Evolutionary conservation across 2,888 invertebrate genomes (phyloP).

Genomic region (Heliconius charithonia): DNA sequence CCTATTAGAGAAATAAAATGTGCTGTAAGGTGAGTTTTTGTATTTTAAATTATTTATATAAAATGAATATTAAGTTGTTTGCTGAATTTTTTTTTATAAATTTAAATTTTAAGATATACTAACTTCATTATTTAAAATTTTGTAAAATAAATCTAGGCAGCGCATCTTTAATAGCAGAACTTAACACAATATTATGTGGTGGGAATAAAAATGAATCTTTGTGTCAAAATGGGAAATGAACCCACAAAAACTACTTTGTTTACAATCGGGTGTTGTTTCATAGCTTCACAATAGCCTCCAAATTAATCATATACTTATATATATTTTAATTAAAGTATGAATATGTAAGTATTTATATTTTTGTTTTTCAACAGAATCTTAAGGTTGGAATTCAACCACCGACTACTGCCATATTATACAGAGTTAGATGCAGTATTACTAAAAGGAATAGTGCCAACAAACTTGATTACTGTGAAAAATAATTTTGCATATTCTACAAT

Average conservation of each 20-base stretch:
- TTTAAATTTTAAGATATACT: not conserved
- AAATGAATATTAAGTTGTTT: not conserved
- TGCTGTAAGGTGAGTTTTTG: slow-evolving; percentile 63
- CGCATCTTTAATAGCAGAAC: too few relatives aligned
- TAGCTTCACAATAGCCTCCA: too few relatives aligned
- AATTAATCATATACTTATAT: too few relatives aligned
- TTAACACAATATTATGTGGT: too few relatives aligned
- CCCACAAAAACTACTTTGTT: too few relatives aligned
- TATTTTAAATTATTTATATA: not conserved
- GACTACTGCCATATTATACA: slow-evolving; percentile 91
- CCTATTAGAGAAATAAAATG: slow-evolving; percentile 83
- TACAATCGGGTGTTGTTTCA: too few relatives aligned
- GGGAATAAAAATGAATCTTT: too few relatives aligned
- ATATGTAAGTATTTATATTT: slow-evolving; percentile 28
- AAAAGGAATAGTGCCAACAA: slow-evolving; percentile 85
- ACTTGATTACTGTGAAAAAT: slow-evolving; percentile 59
- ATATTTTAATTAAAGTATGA: too few relatives aligned
- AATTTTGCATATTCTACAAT: slow-evolving; percentile 67
- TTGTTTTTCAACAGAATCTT: slow-evolving; percentile 84
- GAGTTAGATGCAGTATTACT: slow-evolving; percentile 93
- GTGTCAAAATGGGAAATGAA: too few relatives aligned
- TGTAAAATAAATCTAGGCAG: too few relatives aligned
- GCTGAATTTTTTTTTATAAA: not conserved
- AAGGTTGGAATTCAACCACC: slow-evolving; percentile 94
- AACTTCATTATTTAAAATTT: not conserved